A percentile compares a stretch with the other conserved stretches of the same genome.
These are phyloP conservation scores for Porites evermanni DNA, from an alignment of 92 coral and sea anemone species.

Conservation along the genomic window DNA sequence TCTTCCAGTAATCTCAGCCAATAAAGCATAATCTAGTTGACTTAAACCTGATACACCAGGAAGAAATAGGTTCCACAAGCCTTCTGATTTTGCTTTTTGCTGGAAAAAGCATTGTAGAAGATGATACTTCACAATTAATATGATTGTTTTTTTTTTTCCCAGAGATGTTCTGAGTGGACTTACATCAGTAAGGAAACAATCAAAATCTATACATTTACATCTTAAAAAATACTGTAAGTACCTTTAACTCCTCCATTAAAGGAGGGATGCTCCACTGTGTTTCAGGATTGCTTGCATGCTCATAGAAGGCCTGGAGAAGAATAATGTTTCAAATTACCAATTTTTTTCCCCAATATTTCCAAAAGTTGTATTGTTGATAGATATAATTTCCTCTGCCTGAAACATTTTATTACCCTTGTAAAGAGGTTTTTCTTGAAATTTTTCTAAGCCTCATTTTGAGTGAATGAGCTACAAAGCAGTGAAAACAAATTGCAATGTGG, in stretches of 20 bases:
- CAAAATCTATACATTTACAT: neutral
- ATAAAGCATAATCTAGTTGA: slow-evolving; percentile 91
- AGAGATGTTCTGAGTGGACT: too few relatives aligned
- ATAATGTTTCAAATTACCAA: too few relatives aligned
- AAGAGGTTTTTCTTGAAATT: too few relatives aligned
- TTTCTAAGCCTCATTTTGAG: too few relatives aligned
- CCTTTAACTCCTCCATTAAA: slow-evolving; percentile 89
- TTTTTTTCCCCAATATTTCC: too few relatives aligned
- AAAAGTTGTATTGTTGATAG: too few relatives aligned
- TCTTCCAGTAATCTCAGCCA: slow-evolving; percentile 93
- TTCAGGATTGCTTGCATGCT: slow-evolving; percentile 63
- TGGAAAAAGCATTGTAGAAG: neutral
- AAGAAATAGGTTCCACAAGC: slow-evolving; percentile 95
- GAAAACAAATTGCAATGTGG: too few relatives aligned
- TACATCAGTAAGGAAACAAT: neutral
- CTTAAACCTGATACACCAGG: slow-evolving; percentile 91
- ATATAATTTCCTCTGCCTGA: too few relatives aligned
- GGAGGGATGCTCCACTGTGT: slow-evolving; percentile 87
- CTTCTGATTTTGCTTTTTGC: slow-evolving; percentile 82
- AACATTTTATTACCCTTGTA: too few relatives aligned
- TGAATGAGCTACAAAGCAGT: too few relatives aligned
- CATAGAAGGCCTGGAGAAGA: slow-evolving; percentile 70
- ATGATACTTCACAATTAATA: too few relatives aligned
- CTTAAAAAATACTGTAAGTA: slow-evolving; percentile 9
- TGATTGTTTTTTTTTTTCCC: too few relatives aligned